A percentile compares a stretch with the other conserved stretches of the same genome.
phyloP scores from a whole-genome alignment of 2,888 invertebrate species.

The Pyrochroa serraticornis region DNA sequence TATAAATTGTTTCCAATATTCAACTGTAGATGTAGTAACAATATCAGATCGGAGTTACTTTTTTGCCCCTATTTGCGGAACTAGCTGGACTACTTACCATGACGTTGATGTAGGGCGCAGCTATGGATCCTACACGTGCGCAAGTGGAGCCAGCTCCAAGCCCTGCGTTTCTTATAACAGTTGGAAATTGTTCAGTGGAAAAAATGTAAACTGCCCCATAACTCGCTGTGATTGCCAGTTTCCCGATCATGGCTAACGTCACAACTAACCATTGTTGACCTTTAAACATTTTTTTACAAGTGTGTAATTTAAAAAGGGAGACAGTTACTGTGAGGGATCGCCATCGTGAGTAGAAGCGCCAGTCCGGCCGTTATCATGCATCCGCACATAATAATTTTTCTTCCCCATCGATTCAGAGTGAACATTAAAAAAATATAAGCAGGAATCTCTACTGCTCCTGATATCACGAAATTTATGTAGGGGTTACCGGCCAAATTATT shows the following conservation, averaged over 20 bases:
- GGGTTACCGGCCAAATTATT: slow-evolving; percentile 74
- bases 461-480: slow-evolving; percentile 75
- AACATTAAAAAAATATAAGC: slow-evolving; percentile 71
- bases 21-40: no score
- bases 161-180: slow-evolving; percentile 71
- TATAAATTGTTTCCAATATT: no score
- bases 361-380: slow-evolving; percentile 70
- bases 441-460: slow-evolving; percentile 78
- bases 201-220: slow-evolving; percentile 77
- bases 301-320: neutral
- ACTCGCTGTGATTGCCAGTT: slow-evolving; percentile 74
- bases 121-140: slow-evolving; percentile 67
- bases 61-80: no score
- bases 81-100: no score
- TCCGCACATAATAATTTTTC: slow-evolving; percentile 71
- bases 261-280: slow-evolving; percentile 64
- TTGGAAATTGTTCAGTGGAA: slow-evolving; percentile 77
- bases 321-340: slow-evolving; percentile 63
- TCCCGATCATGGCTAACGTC: slow-evolving; percentile 71
- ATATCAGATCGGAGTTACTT: no score
- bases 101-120: slow-evolving; percentile 66
- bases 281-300: slow-evolving; percentile 42
- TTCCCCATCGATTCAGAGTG: slow-evolving; percentile 72
- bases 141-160: slow-evolving; percentile 69
- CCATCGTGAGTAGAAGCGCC: slow-evolving; percentile 64